These are phyloP conservation scores for Oryzias javanicus DNA, from an alignment of 2,113 vertebrate genomes.

Conservation along the genomic window DNA sequence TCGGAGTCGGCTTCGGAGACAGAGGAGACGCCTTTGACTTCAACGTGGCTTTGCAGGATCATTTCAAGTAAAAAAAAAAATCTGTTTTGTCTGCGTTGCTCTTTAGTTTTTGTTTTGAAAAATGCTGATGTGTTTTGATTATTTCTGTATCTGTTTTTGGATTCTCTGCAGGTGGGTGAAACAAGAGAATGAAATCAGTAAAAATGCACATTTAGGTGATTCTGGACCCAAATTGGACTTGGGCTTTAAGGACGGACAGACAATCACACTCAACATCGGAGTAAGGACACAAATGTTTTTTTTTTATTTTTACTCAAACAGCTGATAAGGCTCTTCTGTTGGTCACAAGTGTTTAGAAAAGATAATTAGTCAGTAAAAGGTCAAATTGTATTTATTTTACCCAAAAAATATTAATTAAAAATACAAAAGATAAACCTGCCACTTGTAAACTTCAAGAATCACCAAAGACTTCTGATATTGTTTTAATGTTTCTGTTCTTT, in stretches of 20 bases:
- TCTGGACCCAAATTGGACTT: conserved; percentile 87
- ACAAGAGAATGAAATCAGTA: conserved; percentile 87
- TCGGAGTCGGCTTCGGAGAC: conserved; percentile 92
- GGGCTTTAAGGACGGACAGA: conserved; percentile 96
- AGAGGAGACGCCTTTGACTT: conserved; percentile 95
- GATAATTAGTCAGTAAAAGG: no score
- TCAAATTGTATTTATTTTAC: no score
- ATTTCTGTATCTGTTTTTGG: conserved; percentile 23
- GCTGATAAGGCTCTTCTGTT: no score
- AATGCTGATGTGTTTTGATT: conserved; percentile 37
- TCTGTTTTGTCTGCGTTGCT: no score
- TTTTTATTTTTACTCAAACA: no score
- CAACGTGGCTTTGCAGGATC: conserved; percentile 94
- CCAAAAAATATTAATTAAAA: no score
- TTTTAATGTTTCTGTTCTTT: no score
- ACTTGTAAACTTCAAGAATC: no score
- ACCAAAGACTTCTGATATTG: no score
- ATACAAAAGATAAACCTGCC: no score
- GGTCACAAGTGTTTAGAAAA: no score
- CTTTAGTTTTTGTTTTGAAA: conserved; percentile 3
- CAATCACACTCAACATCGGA: conserved; percentile 94
- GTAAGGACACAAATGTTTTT: conserved; percentile 59
- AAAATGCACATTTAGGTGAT: conserved; percentile 82
- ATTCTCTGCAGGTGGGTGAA: conserved; percentile 85
- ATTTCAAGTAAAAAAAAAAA: conserved; percentile 84